Evolutionary conservation across 2,797 vertebrate genomes (phyloP).

Genomic region (Syncerus caffer): DNA sequence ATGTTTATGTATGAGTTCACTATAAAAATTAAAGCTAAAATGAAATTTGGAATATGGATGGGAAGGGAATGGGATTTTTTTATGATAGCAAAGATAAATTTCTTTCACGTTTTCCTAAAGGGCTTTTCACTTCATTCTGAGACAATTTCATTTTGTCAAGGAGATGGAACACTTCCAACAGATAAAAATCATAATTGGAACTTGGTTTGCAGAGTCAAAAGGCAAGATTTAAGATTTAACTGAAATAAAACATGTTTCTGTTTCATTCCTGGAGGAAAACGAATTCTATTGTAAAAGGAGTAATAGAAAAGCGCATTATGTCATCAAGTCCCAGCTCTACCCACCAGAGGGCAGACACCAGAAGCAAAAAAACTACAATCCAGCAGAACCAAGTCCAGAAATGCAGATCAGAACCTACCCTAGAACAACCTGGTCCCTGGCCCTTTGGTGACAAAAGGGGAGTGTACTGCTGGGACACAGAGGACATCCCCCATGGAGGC

Average conservation of each 20-base stretch:
- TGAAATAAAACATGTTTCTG: not conserved
- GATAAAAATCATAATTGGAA: slow-evolving; percentile 36
- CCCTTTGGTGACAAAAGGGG: not conserved
- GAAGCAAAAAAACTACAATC: not conserved
- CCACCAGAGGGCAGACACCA: not conserved
- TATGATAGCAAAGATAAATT: not conserved
- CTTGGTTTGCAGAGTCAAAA: not conserved
- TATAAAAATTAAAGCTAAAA: not conserved
- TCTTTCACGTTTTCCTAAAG: not conserved
- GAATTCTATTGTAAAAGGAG: not conserved
- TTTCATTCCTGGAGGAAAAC: not conserved
- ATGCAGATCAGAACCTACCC: not conserved
- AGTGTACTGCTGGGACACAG: not conserved
- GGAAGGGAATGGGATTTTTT: not conserved
- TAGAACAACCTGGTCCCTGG: not conserved
- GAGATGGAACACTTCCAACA: not conserved
- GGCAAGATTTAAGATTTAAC: not conserved
- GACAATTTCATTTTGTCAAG: not conserved
- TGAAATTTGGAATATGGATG: not conserved
- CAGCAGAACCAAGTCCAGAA: not conserved
- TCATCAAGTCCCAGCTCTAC: not conserved
- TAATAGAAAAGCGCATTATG: not conserved
- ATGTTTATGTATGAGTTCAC: not conserved
- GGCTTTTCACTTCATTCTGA: not conserved
- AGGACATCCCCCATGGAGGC: not conserved